A percentile compares a stretch with the other conserved stretches of the same genome.
These are phyloP conservation scores for Hepsetus odoe DNA, from an alignment of 2,113 vertebrate species.

Conservation along the genomic window DNA sequence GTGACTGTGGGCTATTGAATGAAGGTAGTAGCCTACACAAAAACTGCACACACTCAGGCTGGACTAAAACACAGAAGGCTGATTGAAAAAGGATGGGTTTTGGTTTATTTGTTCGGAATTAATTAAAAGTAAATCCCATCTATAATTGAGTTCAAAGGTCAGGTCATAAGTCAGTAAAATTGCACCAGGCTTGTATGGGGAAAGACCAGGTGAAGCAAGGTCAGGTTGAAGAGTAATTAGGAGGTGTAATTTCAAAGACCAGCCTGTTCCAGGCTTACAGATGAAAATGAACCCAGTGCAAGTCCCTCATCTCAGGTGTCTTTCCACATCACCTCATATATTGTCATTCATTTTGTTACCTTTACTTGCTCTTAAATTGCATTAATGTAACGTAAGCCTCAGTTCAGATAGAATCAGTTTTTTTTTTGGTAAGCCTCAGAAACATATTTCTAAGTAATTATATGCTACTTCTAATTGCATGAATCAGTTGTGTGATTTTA, in stretches of 20 bases:
- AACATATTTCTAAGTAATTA: too few relatives aligned
- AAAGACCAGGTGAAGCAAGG: too few relatives aligned
- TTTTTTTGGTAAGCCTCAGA: neutral
- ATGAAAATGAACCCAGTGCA: neutral
- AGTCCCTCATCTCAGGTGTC: neutral
- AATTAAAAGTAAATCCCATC: neutral
- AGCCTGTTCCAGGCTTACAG: neutral
- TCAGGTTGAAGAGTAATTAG: neutral
- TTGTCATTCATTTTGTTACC: neutral
- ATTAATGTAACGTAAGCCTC: neutral
- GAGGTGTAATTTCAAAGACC: neutral
- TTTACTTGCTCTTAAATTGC: neutral
- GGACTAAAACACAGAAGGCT: neutral
- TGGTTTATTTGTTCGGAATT: neutral
- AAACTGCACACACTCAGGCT: neutral
- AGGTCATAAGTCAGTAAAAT: neutral
- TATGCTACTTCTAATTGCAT: neutral
- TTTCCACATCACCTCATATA: neutral
- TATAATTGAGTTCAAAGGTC: neutral
- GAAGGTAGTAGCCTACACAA: neutral
- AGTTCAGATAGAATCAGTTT: neutral
- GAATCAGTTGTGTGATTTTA: neutral
- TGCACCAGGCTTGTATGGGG: neutral
- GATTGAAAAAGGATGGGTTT: neutral
- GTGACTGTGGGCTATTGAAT: neutral